Base-by-base conservation (phyloP, 2,113 vertebrate species). In the Balaenoptera acutorostrata region DNA sequence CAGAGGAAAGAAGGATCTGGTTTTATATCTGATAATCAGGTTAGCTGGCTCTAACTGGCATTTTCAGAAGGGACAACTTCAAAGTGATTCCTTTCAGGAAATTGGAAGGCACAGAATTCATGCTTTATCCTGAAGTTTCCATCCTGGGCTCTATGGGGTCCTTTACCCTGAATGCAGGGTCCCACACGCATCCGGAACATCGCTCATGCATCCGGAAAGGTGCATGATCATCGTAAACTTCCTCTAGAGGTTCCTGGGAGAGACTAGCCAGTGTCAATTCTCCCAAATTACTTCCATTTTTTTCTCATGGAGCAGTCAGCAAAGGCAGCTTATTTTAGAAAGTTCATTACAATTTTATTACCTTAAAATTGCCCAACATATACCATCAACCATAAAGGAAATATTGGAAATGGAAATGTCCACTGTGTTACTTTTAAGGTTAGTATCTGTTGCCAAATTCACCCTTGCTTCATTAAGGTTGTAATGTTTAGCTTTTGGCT, bases 321-420 rank as follows among this genome's bases (percentile, higher is more conserved):
- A 87, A 92, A 95, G 61, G 49, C 89, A 75, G 39, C 94, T 87
- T 96, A 84, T 95, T 97, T 97, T 95, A 95, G 92, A 93, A 97
- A 98, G 87, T 97, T 98, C 96, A 97, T 96, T 97, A 97, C 88
- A 91, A 92, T 96, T 98, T 96, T 97, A 97, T 96, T 97, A 96
- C 96, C 93, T 96, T 96, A 89, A 97, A 97, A 97, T 96, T 94
- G 59, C 69, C 74, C 92, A 78, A 59, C 63, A 74, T 36, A 90
- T 59, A 93, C 87, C 87, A 72, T 97, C 81, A 94, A 69, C 77
- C 78, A 84, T 92, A 97, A 97, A 63, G 55, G 80, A 96, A 97
- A 88, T 92, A 92, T 59, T 96, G 69, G 88, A 95, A 95, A 36
- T 90, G 18, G 78, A 96, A 95, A 83, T 44, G 33, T 59, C 94